Evolutionary conservation across 2,888 invertebrate species (phyloP).

Genomic region (Melanostoma mellinum): DNA sequence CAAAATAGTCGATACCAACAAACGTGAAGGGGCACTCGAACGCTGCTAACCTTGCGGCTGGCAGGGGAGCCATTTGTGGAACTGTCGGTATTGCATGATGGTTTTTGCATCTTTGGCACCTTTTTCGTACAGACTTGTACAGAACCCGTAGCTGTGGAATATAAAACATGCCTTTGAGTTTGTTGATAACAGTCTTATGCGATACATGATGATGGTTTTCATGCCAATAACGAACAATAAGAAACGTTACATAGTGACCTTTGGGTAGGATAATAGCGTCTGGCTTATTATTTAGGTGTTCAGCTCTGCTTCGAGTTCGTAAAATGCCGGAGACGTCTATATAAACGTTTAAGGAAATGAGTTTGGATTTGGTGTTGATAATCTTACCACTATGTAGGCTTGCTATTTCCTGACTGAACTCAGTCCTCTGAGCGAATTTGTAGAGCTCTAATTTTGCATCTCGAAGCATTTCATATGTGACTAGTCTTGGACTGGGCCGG

Average conservation of each 20-base stretch:
- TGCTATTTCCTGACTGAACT: conserved; percentile 40
- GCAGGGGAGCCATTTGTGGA: conserved; percentile 66
- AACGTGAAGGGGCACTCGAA: conserved; percentile 68
- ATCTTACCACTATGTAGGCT: conserved; percentile 35
- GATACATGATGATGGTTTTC: conserved; percentile 58
- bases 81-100: conserved; percentile 17
- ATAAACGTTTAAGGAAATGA: conserved; percentile 48
- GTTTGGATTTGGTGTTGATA: conserved; percentile 38
- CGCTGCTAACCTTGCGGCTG: conserved; percentile 51
- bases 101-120: conserved; percentile 67
- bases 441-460: too few relatives aligned
- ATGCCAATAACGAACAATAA: conserved; percentile 47
- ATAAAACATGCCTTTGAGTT: conserved; percentile 58
- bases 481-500: too few relatives aligned
- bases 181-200: conserved; percentile 58
- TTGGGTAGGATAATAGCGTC: conserved; percentile 32
- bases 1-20: conserved; percentile 72
- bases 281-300: conserved; percentile 29
- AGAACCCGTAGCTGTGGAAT: conserved; percentile 57
- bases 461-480: too few relatives aligned
- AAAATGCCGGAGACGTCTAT: conserved; percentile 45
- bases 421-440: conserved; percentile 23
- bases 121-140: conserved; percentile 55
- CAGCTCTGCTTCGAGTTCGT: conserved; percentile 39
- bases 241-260: conserved; percentile 52